Evolutionary conservation across 2,113 vertebrate genomes (phyloP), one percentile per base, ranked within the genome.

Genomic region (Sprattus sprattus): DNA sequence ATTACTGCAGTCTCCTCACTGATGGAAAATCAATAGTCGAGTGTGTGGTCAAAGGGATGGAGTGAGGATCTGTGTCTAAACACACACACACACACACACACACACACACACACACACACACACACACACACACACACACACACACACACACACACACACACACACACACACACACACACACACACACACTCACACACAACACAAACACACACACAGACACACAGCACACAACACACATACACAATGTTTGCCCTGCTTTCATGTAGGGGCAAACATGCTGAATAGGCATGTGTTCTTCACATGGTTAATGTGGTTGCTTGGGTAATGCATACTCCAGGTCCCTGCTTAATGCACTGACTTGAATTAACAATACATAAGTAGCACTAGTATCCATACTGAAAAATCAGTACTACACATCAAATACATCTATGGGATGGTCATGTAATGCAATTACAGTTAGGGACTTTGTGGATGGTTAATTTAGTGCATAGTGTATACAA

Each of bases 1-100:
- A 82, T 91, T 89, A 88, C 32, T 71, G 83, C 28, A 85, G 87
- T 88, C 87, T 83, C 57, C 81, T 75, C n/a, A 50, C 81, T 89
- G 85, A 91, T 89, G 64, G 54, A 45, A 89, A 91, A 90, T 89
- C 86, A 89, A 88, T 88, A 46, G 71, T 2, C 80, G 44, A 81
- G 25, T 50, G 45, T 39, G 45, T 82, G 50, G 71, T 32, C 71
- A 78, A 39, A 78, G 71, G 71, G 28, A 78, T 78, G 71, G 71
- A 39, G 28, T 10, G 64, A 25, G n/a, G 64, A 71, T 71, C 28
- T 28, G 64, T 71, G 64, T 71, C 64, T 25, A 71, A 22, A 80
- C 18, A 45, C 6, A 22, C 13, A 50, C 67, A 67, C 60, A 67
- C 60, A 67, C n/a, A 67, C 60, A 67, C 60, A 67, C 60, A 67